Evolutionary conservation across 2,113 vertebrate species (phyloP).

Genomic region (Scatophagus argus): DNA sequence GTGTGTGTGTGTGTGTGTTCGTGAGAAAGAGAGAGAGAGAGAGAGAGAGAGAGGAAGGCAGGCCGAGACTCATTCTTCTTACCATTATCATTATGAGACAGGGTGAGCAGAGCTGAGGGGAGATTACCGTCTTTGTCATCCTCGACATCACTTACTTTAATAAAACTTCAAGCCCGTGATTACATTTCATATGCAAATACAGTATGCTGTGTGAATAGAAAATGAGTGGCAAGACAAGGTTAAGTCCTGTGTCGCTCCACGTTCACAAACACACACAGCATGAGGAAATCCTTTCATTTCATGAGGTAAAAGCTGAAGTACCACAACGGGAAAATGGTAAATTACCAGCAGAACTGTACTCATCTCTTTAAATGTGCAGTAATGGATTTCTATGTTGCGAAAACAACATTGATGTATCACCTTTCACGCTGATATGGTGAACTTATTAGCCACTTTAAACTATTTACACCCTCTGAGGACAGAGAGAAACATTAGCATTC

Average conservation of each 20-base stretch:
- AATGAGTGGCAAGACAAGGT: conserved; percentile 46
- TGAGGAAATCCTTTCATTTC: background rate
- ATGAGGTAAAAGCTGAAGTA: background rate
- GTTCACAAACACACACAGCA: background rate
- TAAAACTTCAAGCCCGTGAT: conserved; percentile 76
- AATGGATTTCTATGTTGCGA: too few relatives aligned
- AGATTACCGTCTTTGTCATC: conserved; percentile 76
- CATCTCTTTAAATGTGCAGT: background rate
- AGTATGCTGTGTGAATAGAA: conserved; percentile 47
- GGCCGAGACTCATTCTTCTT: conserved; percentile 60
- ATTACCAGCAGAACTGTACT: background rate
- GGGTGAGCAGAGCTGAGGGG: conserved; percentile 65
- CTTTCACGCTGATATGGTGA: background rate
- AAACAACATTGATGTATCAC: background rate
- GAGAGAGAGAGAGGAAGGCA: conserved; percentile 5
- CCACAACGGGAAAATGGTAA: background rate
- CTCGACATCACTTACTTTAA: conserved; percentile 80
- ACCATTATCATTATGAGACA: conserved; percentile 71
- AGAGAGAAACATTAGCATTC: background rate
- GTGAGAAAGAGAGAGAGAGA: too few relatives aligned
- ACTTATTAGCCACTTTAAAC: background rate
- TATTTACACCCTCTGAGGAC: background rate
- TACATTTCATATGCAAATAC: conserved; percentile 75
- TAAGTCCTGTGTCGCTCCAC: conserved; percentile 25
- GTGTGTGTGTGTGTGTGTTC: conserved; percentile 15